These are phyloP conservation scores for Archocentrus centrarchus DNA, from an alignment of 2,113 vertebrate species.

Conservation along the genomic window DNA sequence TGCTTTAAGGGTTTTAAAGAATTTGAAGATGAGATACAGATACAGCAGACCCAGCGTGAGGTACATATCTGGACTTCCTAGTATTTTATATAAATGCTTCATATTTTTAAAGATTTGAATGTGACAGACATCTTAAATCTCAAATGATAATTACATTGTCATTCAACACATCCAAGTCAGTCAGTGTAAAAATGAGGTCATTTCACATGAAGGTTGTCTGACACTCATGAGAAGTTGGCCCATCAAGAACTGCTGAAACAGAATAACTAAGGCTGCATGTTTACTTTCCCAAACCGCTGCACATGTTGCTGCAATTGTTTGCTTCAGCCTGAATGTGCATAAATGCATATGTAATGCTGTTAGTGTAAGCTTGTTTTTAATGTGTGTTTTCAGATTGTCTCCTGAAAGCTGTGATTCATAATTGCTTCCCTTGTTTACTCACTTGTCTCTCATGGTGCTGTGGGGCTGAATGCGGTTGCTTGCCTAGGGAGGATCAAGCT, in stretches of 20 bases:
- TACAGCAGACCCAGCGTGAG: not conserved
- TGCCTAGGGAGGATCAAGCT: slow-evolving; percentile 41
- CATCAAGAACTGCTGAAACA: slow-evolving; percentile 23
- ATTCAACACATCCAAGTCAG: slow-evolving; percentile 16
- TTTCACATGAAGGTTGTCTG: slow-evolving; percentile 9
- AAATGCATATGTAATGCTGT: slow-evolving; percentile 68
- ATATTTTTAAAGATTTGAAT: not conserved
- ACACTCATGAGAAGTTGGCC: slow-evolving; percentile 31
- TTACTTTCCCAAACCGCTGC: slow-evolving; percentile 44
- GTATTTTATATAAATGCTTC: not conserved
- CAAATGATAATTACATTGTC: slow-evolving; percentile 3
- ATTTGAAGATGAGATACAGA: too few species aligned
- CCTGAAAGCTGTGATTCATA: slow-evolving; percentile 64
- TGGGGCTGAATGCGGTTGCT: slow-evolving; percentile 22
- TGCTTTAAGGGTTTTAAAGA: not conserved
- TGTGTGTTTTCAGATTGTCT: slow-evolving; percentile 55
- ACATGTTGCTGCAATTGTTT: slow-evolving; percentile 56
- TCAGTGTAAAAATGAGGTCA: slow-evolving; percentile 6
- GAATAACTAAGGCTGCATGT: slow-evolving; percentile 20
- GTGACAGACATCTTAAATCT: not conserved
- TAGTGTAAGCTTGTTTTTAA: slow-evolving; percentile 46
- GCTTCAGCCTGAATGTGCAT: slow-evolving; percentile 63
- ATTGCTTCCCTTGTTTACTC: slow-evolving; percentile 75
- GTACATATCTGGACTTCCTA: not conserved
- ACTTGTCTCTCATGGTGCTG: slow-evolving; percentile 58